These are phyloP conservation scores for Drosophila kuntzei DNA, from an alignment of 2,888 invertebrate genomes.

Conservation along the genomic window DNA sequence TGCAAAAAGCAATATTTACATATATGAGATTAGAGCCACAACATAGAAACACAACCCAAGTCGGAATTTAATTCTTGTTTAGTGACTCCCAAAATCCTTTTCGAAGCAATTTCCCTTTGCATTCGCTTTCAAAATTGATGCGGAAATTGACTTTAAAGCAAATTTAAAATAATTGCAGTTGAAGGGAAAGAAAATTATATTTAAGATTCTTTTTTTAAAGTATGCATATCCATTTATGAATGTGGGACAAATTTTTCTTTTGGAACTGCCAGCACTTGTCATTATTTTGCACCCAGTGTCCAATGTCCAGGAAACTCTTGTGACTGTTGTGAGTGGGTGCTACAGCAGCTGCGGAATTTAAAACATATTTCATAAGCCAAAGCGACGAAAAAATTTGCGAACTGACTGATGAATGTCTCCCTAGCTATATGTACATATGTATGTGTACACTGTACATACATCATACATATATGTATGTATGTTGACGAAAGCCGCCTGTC, in stretches of 20 bases:
- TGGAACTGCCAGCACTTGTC: background rate
- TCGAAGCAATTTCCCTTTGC: background rate
- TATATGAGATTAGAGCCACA: constrained; percentile 43
- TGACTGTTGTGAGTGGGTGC: constrained; percentile 18
- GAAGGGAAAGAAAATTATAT: background rate
- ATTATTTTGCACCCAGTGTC: constrained; percentile 23
- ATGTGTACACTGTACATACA: constrained; percentile 3
- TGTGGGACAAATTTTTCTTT: background rate
- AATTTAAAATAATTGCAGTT: background rate
- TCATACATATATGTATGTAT: too few relatives aligned
- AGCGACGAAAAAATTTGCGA: constrained; percentile 55
- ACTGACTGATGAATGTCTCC: constrained; percentile 44
- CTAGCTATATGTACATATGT: constrained; percentile 6
- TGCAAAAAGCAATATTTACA: constrained; percentile 46
- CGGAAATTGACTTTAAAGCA: background rate
- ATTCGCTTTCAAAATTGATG: background rate
- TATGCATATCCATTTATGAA: background rate
- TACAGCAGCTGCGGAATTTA: constrained; percentile 37
- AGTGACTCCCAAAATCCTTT: background rate
- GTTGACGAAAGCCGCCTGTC: constrained; percentile 63
- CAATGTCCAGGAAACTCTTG: constrained; percentile 16
- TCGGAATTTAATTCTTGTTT: background rate
- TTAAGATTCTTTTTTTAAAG: background rate
- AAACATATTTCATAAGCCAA: constrained; percentile 68
- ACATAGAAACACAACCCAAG: constrained; percentile 10